Percentiles rank a stretch among this genome's conserved stretches.
These are phyloP conservation scores for Ispidina lecontei DNA, from an alignment of 2,797 vertebrate species.

Conservation along the genomic window DNA sequence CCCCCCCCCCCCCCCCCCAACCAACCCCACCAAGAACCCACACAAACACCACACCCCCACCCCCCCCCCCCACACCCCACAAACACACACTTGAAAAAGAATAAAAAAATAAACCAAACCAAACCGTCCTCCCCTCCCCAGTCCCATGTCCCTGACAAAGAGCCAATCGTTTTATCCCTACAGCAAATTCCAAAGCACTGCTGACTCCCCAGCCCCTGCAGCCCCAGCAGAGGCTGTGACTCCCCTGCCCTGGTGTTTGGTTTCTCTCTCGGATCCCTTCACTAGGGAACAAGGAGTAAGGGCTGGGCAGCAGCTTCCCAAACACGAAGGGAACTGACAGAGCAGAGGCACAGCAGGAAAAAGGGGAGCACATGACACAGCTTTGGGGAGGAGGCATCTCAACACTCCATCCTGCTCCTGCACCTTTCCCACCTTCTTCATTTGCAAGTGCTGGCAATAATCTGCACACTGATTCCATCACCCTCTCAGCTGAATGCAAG, in stretches of 20 bases:
- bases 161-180: constrained; percentile 1
- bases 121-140: not conserved
- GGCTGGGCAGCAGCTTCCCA: not conserved
- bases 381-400: not conserved
- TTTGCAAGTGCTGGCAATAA: not conserved
- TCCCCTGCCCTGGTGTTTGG: not conserved
- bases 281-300: not conserved
- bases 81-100: constrained; percentile 3
- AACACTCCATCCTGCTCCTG: not conserved
- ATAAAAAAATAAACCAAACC: not conserved
- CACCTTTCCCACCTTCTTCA: not conserved
- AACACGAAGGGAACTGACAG: not conserved
- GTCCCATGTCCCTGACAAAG: constrained; percentile 21
- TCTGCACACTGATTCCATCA: not conserved
- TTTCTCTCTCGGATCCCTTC: constrained; percentile 6
- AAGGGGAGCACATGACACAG: not conserved
- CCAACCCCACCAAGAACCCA: not conserved
- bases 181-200: constrained; percentile 17
- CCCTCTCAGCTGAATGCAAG: not conserved
- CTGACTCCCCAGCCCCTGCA: not conserved
- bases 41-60: not conserved
- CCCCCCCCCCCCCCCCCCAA: not conserved
- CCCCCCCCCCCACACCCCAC: not conserved
- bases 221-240: not conserved
- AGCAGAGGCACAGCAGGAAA: constrained; percentile 1